These are phyloP conservation scores for Tipula confusa DNA, from an alignment of 2,888 invertebrate species.

Conservation along the genomic window DNA sequence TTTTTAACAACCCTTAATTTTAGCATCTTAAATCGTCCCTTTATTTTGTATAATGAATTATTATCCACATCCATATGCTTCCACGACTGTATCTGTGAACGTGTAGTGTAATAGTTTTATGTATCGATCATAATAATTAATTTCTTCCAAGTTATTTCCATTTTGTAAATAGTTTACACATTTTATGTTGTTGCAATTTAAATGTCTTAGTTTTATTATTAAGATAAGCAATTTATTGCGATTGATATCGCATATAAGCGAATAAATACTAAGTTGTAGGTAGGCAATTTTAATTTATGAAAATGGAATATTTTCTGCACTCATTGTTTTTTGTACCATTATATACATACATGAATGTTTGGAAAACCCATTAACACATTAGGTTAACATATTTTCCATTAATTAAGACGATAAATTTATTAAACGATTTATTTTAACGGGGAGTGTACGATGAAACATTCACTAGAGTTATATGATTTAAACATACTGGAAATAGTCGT, in stretches of 20 bases:
- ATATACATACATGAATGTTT: too few species aligned
- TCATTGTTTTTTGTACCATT: neutral
- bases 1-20: neutral
- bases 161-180: neutral
- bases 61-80: neutral
- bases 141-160: neutral
- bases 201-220: neutral
- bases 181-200: neutral
- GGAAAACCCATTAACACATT: neutral
- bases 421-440: neutral
- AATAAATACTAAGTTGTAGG: neutral
- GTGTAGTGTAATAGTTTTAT: too few species aligned
- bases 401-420: neutral
- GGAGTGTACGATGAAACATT: neutral
- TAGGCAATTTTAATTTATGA: neutral
- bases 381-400: neutral
- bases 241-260: neutral
- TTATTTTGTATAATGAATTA: neutral
- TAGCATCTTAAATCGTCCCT: neutral
- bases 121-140: neutral
- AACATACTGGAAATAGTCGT: too few species aligned
- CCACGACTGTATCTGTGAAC: neutral
- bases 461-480: neutral
- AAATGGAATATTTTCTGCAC: neutral
- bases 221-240: neutral